Base-by-base conservation (phyloP, 1,140 invertebrate species). In the Sycobia sp. region DNA sequence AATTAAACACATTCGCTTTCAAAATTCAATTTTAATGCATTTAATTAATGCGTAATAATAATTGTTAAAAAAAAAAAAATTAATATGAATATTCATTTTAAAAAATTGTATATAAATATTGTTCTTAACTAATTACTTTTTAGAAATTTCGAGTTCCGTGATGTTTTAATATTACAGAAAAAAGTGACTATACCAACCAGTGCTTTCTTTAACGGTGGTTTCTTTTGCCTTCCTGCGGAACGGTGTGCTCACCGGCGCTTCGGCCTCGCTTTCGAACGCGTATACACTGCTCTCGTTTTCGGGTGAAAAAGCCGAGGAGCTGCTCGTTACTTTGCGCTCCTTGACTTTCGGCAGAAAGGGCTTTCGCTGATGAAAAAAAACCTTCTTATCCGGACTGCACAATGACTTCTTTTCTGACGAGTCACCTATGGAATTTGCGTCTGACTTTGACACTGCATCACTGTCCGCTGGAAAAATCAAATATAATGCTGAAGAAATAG, bases 281-380 rank as follows among this genome's bases (percentile, higher is more conserved):
- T 90, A 90, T 29, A 89, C 87, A 67, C 87, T 89, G 38, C 86
- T 87, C 69, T 90, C 88, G 69, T 89, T 89, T 65, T 88, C 86
- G 0, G 86, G 86, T 1, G 87, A 89, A 74, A 89, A 89, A 2
- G 88, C 88, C 62, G 84, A 85, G 0, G 83, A 73, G 68, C 81
- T 86, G 8, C 82, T 82, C 4, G 67, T 70, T 13, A 73, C 70
- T 55, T 80, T 82, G 18, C 78, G 74, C 66, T 82, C 82, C 56
- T 80, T 85, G 27, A 83, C 82, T 69, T 84, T 86, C 27, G 77
- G 81, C 72, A 82, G 79, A 69, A 84, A 86, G 25, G 83, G 76
- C 60, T 82, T 81, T 4, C 82, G 76, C 43, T 81, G 82, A 60
- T 83, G 80, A 60, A 82, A 79, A 61, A 82, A 78, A 10, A 74